Evolutionary conservation across 2,888 invertebrate species (phyloP).

Genomic region (Oligia strigilis): DNA sequence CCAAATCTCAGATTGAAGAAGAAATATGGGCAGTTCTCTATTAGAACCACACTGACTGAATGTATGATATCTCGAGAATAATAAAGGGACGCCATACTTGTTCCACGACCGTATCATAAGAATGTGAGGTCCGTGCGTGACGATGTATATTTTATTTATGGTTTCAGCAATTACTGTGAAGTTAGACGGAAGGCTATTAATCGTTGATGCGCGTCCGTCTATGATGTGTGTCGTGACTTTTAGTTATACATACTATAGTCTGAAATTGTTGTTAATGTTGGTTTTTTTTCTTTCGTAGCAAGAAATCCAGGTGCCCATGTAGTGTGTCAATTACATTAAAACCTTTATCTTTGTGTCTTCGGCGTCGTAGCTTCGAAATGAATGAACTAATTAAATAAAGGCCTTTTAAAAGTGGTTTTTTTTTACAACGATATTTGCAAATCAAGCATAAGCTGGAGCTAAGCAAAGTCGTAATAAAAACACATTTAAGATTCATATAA

Average conservation of each 20-base stretch:
- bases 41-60: not conserved
- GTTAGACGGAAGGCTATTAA: not conserved
- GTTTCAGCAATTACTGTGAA: slow-evolving; percentile 18
- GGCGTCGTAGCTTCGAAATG: not conserved
- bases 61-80: not conserved
- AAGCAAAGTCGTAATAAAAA: not conserved
- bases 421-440: not conserved
- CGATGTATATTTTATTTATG: slow-evolving; percentile 31
- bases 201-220: slow-evolving; percentile 12
- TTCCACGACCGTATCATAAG: not conserved
- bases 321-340: not conserved
- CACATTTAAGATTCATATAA: not conserved
- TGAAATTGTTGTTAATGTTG: not conserved
- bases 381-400: not conserved
- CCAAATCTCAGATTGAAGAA: not conserved
- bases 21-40: not conserved
- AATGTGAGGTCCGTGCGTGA: slow-evolving; percentile 22
- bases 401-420: not conserved
- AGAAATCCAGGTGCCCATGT: not conserved
- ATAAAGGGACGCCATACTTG: not conserved
- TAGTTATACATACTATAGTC: not conserved
- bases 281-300: not conserved
- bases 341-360: too few relatives aligned
- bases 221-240: not conserved
- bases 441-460: not conserved